These are phyloP conservation scores for human DNA, from an alignment of 2,113 vertebrate genomes.

Conservation along the genomic window GRCh38 chr11:93981001-93981500, in stretches of 20 bases:
- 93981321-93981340: neutral
- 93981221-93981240: neutral
- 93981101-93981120: neutral
- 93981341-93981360: neutral
- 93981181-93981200: neutral
- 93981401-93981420: neutral
- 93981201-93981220: neutral
- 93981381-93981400: neutral
- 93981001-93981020: neutral
- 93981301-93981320: neutral
- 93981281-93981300: neutral
- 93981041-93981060: neutral
- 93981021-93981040: neutral
- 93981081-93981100: neutral
- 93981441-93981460: neutral
- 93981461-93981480: neutral
- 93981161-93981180: neutral
- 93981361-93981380: neutral
- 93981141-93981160: neutral
- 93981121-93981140: neutral
- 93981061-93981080: neutral
- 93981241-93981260: too few relatives aligned
- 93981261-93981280: too few relatives aligned
- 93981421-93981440: neutral
- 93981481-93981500: neutral